Conservation (phyloP, 2,113 vertebrate genomes). For the Bufo bufo region DNA sequence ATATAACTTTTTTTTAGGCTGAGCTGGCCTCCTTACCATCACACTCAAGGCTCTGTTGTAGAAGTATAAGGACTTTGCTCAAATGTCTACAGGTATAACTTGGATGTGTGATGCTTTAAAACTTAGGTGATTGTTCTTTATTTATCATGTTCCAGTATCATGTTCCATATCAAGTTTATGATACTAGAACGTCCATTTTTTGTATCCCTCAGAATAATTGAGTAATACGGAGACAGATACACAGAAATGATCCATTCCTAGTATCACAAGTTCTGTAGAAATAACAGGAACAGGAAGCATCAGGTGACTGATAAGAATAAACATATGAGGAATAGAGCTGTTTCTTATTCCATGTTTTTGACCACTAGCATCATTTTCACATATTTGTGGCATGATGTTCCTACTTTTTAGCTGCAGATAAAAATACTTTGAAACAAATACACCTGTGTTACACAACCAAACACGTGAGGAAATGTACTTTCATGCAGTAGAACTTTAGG, state of each 20-base stretch:
- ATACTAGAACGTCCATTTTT: neutral
- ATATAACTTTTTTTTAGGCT: no score
- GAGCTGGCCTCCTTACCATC: no score
- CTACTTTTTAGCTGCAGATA: neutral
- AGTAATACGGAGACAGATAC: neutral
- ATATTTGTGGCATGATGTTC: neutral
- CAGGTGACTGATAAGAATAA: neutral
- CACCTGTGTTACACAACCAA: neutral
- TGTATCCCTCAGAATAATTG: neutral
- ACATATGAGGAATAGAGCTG: neutral
- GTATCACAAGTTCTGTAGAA: neutral
- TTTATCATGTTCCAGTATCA: neutral
- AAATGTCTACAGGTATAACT: no score
- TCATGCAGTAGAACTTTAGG: no score
- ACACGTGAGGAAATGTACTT: no score
- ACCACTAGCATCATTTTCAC: neutral
- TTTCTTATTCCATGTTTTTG: constrained; percentile 10
- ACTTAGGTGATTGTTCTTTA: no score
- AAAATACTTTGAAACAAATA: neutral
- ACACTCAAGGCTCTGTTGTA: no score
- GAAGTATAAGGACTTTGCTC: no score
- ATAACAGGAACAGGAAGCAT: constrained; percentile 1
- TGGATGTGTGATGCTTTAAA: no score
- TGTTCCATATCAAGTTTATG: neutral
- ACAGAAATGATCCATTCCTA: neutral